Percentiles rank a stretch among this genome's conserved stretches.
Conservation (phyloP, 53 echinoderm and acorn worm species). For the Antedon mediterranea region DNA sequence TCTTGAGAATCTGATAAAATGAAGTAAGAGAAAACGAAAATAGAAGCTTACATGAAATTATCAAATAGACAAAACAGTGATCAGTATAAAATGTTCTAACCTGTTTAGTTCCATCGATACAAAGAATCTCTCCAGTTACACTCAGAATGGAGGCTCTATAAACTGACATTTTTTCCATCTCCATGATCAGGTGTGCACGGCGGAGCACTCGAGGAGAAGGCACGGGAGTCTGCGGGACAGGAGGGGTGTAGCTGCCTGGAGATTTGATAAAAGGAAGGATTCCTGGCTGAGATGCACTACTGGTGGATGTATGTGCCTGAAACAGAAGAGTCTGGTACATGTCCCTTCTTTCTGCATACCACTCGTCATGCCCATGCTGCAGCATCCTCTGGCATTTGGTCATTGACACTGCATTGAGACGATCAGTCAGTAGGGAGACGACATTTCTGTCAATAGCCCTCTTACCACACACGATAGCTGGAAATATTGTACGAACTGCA, state of each 20-base stretch:
- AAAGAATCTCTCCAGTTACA: conserved; percentile 30
- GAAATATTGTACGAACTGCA: conserved; percentile 19
- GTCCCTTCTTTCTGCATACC: conserved; percentile 27
- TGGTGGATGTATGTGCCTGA: conserved; percentile 16
- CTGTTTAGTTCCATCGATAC: conserved; percentile 48
- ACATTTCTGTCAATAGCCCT: conserved; percentile 14
- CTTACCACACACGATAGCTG: conserved; percentile 23
- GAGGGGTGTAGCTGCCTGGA: background rate
- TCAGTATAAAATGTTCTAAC: too few species aligned
- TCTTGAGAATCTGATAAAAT: too few species aligned
- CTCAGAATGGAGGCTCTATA: conserved; percentile 22
- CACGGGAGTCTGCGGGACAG: conserved; percentile 4
- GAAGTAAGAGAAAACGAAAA: too few species aligned
- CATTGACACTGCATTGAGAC: conserved; percentile 30
- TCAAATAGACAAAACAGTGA: too few species aligned
- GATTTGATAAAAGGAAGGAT: too few species aligned
- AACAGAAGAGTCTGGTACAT: conserved; percentile 37
- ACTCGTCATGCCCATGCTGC: conserved; percentile 30
- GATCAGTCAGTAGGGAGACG: conserved; percentile 19
- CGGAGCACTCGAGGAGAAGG: conserved; percentile 25
- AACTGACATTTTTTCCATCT: conserved; percentile 35
- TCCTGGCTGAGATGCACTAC: too few species aligned
- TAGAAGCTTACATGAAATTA: too few species aligned
- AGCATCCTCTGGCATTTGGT: conserved; percentile 31
- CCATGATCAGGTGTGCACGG: conserved; percentile 29